These are phyloP conservation scores for Ctenomys sociabilis DNA, from an alignment of 2,113 vertebrate species.

Conservation along the genomic window DNA sequence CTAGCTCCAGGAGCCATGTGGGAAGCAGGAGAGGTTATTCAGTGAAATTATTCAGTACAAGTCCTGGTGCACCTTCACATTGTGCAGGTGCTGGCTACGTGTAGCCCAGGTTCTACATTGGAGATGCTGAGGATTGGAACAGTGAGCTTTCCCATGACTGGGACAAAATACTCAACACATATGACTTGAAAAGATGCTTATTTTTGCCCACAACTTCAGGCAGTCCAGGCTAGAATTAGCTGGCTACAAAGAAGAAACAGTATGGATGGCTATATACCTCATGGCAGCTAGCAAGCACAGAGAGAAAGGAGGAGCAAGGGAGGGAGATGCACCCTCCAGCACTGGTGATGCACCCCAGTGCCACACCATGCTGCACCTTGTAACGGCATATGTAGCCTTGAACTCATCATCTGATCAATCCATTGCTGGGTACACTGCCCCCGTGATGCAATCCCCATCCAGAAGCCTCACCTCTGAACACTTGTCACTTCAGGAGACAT, in stretches of 20 bases:
- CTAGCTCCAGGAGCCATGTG: fast-evolving
- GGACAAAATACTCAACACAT: background rate
- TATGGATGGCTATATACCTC: background rate
- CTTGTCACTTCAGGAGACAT: no score
- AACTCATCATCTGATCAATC: background rate
- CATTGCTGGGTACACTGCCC: background rate
- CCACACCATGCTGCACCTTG: background rate
- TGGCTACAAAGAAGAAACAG: background rate
- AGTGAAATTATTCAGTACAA: background rate
- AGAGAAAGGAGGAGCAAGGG: background rate
- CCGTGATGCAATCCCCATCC: background rate
- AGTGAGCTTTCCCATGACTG: background rate
- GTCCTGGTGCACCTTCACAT: fast-evolving
- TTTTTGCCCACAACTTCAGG: background rate
- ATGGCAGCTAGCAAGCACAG: background rate
- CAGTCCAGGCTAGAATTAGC: background rate
- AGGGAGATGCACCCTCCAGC: background rate
- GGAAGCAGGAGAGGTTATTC: fast-evolving
- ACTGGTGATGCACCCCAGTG: no score
- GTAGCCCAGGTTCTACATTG: fast-evolving
- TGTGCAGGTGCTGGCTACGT: fast-evolving
- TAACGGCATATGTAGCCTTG: background rate
- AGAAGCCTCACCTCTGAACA: background rate
- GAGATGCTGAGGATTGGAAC: fast-evolving
- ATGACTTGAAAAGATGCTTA: background rate